Evolutionary conservation across 1,140 invertebrate species (phyloP).

Genomic region (Bombus balteatus): DNA sequence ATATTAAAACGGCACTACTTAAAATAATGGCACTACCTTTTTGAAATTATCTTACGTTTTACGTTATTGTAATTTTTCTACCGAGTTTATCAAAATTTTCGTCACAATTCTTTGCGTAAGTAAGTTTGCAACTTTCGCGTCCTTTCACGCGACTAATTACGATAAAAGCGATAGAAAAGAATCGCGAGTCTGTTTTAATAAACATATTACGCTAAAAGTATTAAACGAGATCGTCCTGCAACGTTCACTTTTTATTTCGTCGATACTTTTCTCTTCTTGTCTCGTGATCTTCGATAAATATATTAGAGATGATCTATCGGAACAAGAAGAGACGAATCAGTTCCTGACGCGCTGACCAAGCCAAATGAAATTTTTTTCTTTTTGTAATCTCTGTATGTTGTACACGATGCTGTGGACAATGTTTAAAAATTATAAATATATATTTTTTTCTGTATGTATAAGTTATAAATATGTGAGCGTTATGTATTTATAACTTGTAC

Average conservation of each 20-base stretch:
- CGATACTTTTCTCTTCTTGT: background rate
- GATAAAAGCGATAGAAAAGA: background rate
- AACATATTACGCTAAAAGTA: background rate
- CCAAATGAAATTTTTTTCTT: constrained; percentile 34
- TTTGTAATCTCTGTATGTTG: constrained; percentile 54
- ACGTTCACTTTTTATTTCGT: background rate
- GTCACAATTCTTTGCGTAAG: background rate
- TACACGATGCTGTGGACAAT: constrained; percentile 55
- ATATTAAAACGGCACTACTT: constrained; percentile 12
- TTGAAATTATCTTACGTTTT: background rate
- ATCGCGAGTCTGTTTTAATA: background rate
- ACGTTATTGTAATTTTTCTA: background rate
- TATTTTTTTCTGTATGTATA: constrained; percentile 34
- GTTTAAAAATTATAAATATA: constrained; percentile 57
- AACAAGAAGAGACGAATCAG: background rate
- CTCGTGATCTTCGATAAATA: background rate
- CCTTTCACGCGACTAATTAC: background rate
- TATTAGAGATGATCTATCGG: background rate
- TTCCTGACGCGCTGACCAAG: constrained; percentile 43
- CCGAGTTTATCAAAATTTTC: background rate
- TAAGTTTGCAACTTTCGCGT: background rate
- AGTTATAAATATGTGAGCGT: constrained; percentile 60
- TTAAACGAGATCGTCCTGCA: constrained; percentile 13
- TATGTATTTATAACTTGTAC: constrained; percentile 69
- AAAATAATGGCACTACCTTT: background rate